These are phyloP conservation scores for Halyomorpha halys DNA, from an alignment of 1,140 invertebrate species.

Conservation along the genomic window DNA sequence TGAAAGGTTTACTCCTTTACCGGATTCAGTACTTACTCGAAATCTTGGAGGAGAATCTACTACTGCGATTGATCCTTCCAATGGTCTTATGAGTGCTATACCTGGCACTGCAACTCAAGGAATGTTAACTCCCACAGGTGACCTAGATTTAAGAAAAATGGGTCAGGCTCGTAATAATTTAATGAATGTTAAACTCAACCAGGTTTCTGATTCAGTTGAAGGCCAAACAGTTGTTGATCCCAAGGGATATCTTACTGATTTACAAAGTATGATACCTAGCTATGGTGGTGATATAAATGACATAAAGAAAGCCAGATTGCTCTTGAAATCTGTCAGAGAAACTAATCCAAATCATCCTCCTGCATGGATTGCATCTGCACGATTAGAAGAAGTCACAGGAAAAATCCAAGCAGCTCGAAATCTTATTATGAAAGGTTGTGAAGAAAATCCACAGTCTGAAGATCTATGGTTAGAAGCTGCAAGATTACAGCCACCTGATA, in stretches of 20 bases:
- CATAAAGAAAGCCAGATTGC: slow-evolving; percentile 93
- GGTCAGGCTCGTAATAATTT: slow-evolving; percentile 98
- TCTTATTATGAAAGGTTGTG: slow-evolving; percentile 93
- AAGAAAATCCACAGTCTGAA: slow-evolving; percentile 92
- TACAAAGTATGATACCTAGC: slow-evolving; percentile 97
- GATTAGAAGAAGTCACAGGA: slow-evolving; percentile 97
- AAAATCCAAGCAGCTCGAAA: slow-evolving; percentile 95
- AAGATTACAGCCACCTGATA: slow-evolving; percentile 84
- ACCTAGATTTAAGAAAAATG: slow-evolving; percentile 96
- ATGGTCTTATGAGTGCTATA: slow-evolving; percentile 73
- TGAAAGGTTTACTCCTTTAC: slow-evolving; percentile 94
- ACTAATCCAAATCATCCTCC: slow-evolving; percentile 99
- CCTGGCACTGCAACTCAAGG: slow-evolving; percentile 61
- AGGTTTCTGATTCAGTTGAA: slow-evolving; percentile 95
- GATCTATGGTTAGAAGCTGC: slow-evolving; percentile 98
- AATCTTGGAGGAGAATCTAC: slow-evolving; percentile 76
- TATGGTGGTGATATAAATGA: slow-evolving; percentile 96
- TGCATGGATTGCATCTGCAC: slow-evolving; percentile 98
- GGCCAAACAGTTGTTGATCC: slow-evolving; percentile 99
- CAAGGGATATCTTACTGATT: slow-evolving; percentile 96
- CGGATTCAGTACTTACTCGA: slow-evolving; percentile 89
- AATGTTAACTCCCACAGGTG: slow-evolving; percentile 65
- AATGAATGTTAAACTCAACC: slow-evolving; percentile 98
- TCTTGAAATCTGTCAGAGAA: slow-evolving; percentile 94
- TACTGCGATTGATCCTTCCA: slow-evolving; percentile 72